Evolutionary conservation across 2,113 vertebrate species (phyloP), one percentile per base, ranked within the genome.

Genomic region (Engraulis encrasicolus): DNA sequence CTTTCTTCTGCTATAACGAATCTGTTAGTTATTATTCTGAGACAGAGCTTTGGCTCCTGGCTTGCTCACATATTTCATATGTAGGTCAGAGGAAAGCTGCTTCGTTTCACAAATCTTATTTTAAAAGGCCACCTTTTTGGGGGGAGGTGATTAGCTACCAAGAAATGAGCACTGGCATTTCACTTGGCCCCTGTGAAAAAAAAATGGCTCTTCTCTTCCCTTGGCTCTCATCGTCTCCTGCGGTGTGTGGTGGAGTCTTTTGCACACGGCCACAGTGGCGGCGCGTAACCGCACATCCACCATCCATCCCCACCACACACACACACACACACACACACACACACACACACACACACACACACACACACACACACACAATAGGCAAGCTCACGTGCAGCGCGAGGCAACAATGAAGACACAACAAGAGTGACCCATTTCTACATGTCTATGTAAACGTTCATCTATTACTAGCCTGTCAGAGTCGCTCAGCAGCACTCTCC

Each of bases 131-230:
- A 74, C 66, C 27, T 34, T 74, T 74, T 74, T 14, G 12, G 4
- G 66, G n/a, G n/a, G n/a, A n/a, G 17, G 66, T 17, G 66, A 74
- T 74, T 74, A 74, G 23, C 23, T 12, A 71, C 23, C 66, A 74
- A n/a, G 66, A 74, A 74, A 74, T 36, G 66, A 74, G 23, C 31
- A 34, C 66, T 74, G 66, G 66, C 66, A 74, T 74, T 74, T 74
- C 12, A 14, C 66, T 15, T 14, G 66, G 66, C 66, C 15, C 27
- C n/a, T n/a, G n/a, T n/a, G 12, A 14, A 34, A 34, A 74, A 34
- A 34, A 74, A 74, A 74, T 74, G 66, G 23, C 66, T 34, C 31
- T 12, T 74, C 27, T n/a, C n/a, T n/a, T n/a, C 27, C 27, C 27
- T 14, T 34, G 12, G 66, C 4, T 74, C 27, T 34, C 14, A 74